phyloP scores from a whole-genome alignment of 2,113 vertebrate genomes.

The Nesogale talazaci region DNA sequence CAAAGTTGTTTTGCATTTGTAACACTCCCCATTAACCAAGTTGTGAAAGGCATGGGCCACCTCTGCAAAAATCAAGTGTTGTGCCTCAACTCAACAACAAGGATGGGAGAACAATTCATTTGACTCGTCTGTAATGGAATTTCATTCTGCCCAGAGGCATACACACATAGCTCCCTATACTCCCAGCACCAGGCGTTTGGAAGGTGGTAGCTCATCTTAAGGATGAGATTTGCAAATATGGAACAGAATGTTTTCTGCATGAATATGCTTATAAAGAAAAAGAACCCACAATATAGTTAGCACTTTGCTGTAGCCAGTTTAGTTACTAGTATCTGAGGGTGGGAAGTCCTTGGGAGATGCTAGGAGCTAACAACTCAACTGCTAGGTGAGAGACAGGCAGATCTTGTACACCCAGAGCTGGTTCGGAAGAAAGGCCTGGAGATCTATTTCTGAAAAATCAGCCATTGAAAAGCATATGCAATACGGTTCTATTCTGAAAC shows the following conservation, averaged over 20 bases:
- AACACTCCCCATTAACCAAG: not conserved
- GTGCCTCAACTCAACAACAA: not conserved
- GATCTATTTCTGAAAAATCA: not conserved
- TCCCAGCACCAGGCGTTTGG: not conserved
- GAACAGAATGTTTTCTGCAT: not conserved
- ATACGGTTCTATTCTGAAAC: not conserved
- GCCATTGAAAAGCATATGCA: not conserved
- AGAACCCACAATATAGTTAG: not conserved
- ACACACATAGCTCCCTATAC: not conserved
- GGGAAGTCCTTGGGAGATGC: not conserved
- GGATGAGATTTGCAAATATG: not conserved
- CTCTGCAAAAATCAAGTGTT: not conserved
- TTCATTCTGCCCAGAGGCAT: not conserved
- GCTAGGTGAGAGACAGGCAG: not conserved
- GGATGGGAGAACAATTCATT: not conserved
- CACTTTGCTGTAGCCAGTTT: not conserved
- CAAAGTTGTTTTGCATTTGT: not conserved
- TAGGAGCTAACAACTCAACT: not conserved
- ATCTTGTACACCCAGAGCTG: not conserved
- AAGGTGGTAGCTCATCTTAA: not conserved
- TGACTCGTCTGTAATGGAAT: not conserved
- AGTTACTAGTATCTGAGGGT: not conserved
- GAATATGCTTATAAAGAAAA: not conserved
- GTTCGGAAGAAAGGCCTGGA: not conserved
- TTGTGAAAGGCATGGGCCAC: not conserved